A percentile compares a stretch with the other conserved stretches of the same genome.
phyloP scores from a whole-genome alignment of 2,888 invertebrate species.

The Mechanitis messenoides region DNA sequence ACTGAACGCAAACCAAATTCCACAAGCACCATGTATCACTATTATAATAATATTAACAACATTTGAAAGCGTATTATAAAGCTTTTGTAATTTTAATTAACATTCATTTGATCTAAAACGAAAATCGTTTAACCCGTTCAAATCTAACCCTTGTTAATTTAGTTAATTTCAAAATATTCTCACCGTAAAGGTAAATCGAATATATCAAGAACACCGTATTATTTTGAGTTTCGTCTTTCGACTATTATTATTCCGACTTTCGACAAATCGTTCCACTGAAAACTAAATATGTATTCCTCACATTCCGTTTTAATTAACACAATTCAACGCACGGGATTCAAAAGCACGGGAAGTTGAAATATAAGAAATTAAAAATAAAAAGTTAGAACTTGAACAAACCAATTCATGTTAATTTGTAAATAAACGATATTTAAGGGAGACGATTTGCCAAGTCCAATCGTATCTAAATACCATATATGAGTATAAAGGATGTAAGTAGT shows the following conservation, averaged over 20 bases:
- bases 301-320: conserved; percentile 33
- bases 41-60: neutral
- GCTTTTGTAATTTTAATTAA: no score
- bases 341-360: conserved; percentile 26
- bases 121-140: no score
- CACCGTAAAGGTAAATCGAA: no score
- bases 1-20: conserved; percentile 1
- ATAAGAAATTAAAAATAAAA: conserved; percentile 14
- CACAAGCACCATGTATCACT: neutral
- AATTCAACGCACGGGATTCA: conserved; percentile 17
- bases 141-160: no score
- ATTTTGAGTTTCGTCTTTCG: conserved; percentile 21
- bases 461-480: neutral
- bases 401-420: conserved; percentile 29
- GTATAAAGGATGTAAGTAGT: neutral
- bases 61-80: no score
- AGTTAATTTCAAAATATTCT: no score
- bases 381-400: conserved; percentile 20
- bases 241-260: conserved; percentile 1
- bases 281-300: neutral
- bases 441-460: neutral
- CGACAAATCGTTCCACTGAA: no score
- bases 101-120: no score
- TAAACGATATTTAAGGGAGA: conserved; percentile 17
- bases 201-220: conserved; percentile 13